Evolutionary conservation across 1,140 invertebrate species (phyloP).

Genomic region (Calliopsis andreniformis): DNA sequence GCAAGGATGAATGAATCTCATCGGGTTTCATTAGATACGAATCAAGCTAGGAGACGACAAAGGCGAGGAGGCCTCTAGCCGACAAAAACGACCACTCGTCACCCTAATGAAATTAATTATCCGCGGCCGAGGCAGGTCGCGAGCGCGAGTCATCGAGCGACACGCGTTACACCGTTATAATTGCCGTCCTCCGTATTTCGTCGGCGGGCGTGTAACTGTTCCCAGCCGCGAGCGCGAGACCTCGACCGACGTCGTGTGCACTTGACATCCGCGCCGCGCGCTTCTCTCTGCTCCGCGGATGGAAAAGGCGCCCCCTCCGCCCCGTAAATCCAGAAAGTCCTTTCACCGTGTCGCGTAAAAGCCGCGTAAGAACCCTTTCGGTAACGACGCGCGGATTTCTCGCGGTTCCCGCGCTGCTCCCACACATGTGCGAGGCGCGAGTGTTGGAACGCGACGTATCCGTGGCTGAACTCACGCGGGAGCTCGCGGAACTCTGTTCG

Average conservation of each 20-base stretch:
- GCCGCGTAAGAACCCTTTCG: constrained; percentile 31
- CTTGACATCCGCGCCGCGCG: constrained; percentile 18
- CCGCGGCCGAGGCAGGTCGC: constrained; percentile 23
- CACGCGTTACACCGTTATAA: constrained; percentile 40
- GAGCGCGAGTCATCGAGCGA: constrained; percentile 13
- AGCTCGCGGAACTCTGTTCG: constrained; percentile 21
- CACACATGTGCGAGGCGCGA: background rate
- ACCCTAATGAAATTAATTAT: constrained; percentile 62
- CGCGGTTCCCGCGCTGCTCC: background rate
- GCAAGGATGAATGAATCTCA: constrained; percentile 12
- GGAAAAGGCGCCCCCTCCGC: background rate
- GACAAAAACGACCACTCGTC: constrained; percentile 39
- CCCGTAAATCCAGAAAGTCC: constrained; percentile 13
- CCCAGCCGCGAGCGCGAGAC: background rate
- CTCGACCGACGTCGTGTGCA: background rate
- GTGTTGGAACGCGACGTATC: background rate
- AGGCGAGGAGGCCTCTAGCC: background rate
- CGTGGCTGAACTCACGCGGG: constrained; percentile 10
- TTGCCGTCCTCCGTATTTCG: constrained; percentile 14
- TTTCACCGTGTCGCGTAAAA: constrained; percentile 22
- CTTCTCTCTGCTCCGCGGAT: background rate
- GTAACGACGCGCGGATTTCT: background rate
- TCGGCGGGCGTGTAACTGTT: constrained; percentile 18
- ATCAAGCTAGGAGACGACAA: constrained; percentile 30
- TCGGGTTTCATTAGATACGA: constrained; percentile 33